Evolutionary conservation across 2,888 invertebrate species (phyloP), one percentile per base, ranked within the genome.

Genomic region (Mongoloraphidia duomilia): DNA sequence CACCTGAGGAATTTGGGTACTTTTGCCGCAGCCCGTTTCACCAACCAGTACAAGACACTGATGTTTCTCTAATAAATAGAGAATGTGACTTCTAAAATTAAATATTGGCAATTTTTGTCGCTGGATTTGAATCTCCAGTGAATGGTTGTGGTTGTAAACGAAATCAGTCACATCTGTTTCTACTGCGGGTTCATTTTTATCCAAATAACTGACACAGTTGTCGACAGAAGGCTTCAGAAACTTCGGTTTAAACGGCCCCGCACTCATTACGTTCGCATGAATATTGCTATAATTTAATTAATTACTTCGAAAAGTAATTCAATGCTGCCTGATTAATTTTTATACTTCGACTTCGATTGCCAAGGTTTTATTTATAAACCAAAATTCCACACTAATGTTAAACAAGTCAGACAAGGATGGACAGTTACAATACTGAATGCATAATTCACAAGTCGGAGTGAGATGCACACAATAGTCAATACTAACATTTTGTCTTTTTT

Each of bases 1-100:
- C 68, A 90, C 91, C 81, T 91, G 92, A 44, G 93, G 92, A 53
- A 95, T 80, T 72, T 95, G 95, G 0, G 95, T 96, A 62, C 93
- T 93, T 69, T 97, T 92, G 36, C 96, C 95, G 58, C 88, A 90
- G 33, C 97, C 97, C 3, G 96, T 95, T 65, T 98, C 96, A 2
- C 97, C 97, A 40, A 88, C 79, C 49, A 90, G 69, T 46, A 98
- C 80, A 42, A 96, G 69, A 0, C 89, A 87, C 66, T 95, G 94
- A 68, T 84, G 84, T 55, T 84, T 84, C 66, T 98, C 94, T 59
- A 96, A 67, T 53, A 91, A 72, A 65, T 93, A 95, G 46, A 97
- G 70, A 46, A 97, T 87, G 59, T 95, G 88, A 62, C 82, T 85
- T 50, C 85, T 75, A 58, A 86, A 82, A 64, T 86, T 83, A 62